A percentile compares a stretch with the other conserved stretches of the same genome.
These are phyloP conservation scores for Doryteuthis pealeii DNA, from an alignment of 1,140 invertebrate species.

Conservation along the genomic window DNA sequence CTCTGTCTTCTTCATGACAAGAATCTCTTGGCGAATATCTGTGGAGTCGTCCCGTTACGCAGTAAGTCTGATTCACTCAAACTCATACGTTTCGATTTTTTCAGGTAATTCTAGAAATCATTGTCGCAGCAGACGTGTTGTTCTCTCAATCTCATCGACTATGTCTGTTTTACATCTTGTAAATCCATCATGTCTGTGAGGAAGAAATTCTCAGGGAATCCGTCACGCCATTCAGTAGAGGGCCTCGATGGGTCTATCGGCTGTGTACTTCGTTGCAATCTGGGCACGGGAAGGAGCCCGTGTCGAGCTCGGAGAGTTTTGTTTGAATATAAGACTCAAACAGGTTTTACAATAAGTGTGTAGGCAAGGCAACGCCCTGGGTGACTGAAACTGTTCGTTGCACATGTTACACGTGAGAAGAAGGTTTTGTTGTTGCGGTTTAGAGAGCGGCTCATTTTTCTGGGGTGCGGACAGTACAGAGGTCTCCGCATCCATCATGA, in stretches of 20 bases:
- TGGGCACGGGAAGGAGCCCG: neutral
- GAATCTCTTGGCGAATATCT: no score
- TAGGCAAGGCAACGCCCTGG: constrained; percentile 10
- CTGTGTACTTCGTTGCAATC: neutral
- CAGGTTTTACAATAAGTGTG: constrained; percentile 8
- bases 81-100: no score
- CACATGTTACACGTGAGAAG: constrained; percentile 2
- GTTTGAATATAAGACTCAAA: constrained; percentile 3
- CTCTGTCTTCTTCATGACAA: no score
- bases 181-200: neutral
- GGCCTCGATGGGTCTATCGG: neutral
- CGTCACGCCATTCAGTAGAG: neutral
- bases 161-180: no score
- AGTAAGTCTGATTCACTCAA: no score
- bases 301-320: neutral
- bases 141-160: no score
- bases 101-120: no score
- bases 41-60: no score
- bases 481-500: no score
- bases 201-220: constrained; percentile 9
- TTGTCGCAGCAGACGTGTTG: no score
- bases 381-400: neutral
- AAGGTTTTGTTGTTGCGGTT: neutral
- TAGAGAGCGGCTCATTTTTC: no score
- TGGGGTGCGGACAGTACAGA: no score